A percentile compares a stretch with the other conserved stretches of the same genome.
These are phyloP conservation scores for Yoshiicerus persimilis DNA, from an alignment of 1,140 invertebrate genomes.

Conservation along the genomic window DNA sequence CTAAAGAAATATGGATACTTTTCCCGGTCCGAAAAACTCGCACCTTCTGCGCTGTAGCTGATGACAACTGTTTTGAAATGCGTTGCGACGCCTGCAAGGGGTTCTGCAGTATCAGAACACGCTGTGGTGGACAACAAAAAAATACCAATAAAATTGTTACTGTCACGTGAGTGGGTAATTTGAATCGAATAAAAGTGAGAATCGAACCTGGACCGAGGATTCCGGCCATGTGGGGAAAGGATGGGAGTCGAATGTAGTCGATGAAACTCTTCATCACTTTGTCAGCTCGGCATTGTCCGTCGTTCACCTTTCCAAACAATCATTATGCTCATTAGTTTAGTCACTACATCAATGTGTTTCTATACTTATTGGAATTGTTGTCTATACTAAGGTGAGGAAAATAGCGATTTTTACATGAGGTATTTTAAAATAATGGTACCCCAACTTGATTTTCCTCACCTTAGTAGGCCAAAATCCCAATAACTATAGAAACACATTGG, in stretches of 20 bases:
- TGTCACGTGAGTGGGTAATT: neutral
- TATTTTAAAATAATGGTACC: too few species aligned
- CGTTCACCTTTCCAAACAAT: too few species aligned
- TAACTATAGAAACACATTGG: too few species aligned
- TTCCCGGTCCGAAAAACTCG: constrained; percentile 66
- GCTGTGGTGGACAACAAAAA: constrained; percentile 65
- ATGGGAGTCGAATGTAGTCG: constrained; percentile 64
- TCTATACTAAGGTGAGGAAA: too few species aligned
- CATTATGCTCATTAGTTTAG: too few species aligned
- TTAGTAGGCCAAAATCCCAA: too few species aligned
- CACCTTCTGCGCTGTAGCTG: constrained; percentile 79
- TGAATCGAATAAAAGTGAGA: constrained; percentile 10
- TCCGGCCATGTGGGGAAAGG: constrained; percentile 64
- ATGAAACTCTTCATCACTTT: constrained; percentile 78
- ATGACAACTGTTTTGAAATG: constrained; percentile 75
- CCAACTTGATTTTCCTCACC: too few species aligned
- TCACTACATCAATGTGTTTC: too few species aligned
- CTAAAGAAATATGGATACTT: constrained; percentile 81
- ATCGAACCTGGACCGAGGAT: constrained; percentile 71
- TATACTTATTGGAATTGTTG: too few species aligned
- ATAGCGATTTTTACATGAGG: too few species aligned
- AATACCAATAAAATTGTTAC: neutral
- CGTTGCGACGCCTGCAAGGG: constrained; percentile 75
- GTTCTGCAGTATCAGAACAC: constrained; percentile 81
- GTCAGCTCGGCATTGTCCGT: constrained; percentile 74